Conservation (phyloP, 2,113 vertebrate species). For the Centropristis striata region DNA sequence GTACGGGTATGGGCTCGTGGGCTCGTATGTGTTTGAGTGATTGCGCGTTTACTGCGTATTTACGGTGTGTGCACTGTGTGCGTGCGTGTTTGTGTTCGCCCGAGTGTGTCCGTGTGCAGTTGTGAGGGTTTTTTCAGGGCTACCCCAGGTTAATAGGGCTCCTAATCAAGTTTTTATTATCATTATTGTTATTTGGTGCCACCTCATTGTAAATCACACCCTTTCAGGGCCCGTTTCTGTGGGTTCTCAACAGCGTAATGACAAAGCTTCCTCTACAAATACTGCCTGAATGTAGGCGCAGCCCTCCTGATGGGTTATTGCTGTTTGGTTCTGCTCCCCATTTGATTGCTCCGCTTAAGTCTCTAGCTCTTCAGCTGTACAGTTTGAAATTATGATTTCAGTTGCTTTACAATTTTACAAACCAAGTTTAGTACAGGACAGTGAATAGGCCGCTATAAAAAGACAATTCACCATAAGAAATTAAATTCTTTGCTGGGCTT, state of each 20-base stretch:
- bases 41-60: conserved; percentile 43
- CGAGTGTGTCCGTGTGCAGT: neutral
- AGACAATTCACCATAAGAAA: neutral
- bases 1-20: conserved; percentile 32
- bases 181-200: conserved; percentile 46
- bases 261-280: conserved; percentile 37
- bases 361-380: conserved; percentile 1
- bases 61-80: neutral
- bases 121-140: conserved; percentile 7
- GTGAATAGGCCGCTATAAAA: neutral
- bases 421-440: neutral
- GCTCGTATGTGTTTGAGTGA: conserved; percentile 59
- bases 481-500: neutral
- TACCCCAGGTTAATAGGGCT: conserved; percentile 46
- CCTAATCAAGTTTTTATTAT: conserved; percentile 62
- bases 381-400: conserved; percentile 5
- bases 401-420: neutral
- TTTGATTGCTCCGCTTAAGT: conserved; percentile 32
- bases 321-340: conserved; percentile 13
- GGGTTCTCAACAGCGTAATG: conserved; percentile 15
- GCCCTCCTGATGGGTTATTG: conserved; percentile 28
- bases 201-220: conserved; percentile 47
- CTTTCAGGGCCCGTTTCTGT: conserved; percentile 20
- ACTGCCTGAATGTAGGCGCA: conserved; percentile 14
- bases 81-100: neutral